These are phyloP conservation scores for Thripadectes ignobilis DNA, from an alignment of 2,797 vertebrate species.

Conservation along the genomic window DNA sequence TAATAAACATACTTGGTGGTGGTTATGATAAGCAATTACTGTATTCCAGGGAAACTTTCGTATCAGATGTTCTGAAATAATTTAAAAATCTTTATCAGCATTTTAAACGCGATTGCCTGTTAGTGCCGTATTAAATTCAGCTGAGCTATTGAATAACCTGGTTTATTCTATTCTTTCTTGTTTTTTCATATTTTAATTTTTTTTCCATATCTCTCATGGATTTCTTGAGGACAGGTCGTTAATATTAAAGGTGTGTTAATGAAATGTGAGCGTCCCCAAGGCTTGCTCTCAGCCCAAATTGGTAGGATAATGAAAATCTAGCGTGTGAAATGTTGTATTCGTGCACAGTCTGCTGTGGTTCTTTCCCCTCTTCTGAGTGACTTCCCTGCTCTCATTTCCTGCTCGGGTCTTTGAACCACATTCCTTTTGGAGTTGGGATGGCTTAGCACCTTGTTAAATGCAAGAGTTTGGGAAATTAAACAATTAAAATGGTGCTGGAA, in stretches of 20 bases:
- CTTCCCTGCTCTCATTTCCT: not conserved
- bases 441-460: not conserved
- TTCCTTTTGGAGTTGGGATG: not conserved
- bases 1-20: constrained; percentile 3
- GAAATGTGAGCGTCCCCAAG: not conserved
- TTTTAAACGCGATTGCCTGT: not conserved
- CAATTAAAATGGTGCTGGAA: not conserved
- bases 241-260: not conserved
- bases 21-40: constrained; percentile 1
- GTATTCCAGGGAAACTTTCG: not conserved
- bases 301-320: not conserved
- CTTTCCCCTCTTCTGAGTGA: not conserved
- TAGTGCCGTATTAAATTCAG: not conserved
- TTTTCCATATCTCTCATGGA: not conserved
- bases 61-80: not conserved
- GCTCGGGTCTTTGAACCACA: not conserved
- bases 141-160: not conserved
- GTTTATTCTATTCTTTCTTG: not conserved
- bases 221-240: not conserved
- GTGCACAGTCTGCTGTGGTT: not conserved
- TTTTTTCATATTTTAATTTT: not conserved
- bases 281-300: not conserved
- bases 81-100: not conserved
- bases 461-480: not conserved
- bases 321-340: not conserved